A percentile compares a stretch with the other conserved stretches of the same genome.
Evolutionary conservation across 2,113 vertebrate species (phyloP).

Genomic region (Menura novaehollandiae): DNA sequence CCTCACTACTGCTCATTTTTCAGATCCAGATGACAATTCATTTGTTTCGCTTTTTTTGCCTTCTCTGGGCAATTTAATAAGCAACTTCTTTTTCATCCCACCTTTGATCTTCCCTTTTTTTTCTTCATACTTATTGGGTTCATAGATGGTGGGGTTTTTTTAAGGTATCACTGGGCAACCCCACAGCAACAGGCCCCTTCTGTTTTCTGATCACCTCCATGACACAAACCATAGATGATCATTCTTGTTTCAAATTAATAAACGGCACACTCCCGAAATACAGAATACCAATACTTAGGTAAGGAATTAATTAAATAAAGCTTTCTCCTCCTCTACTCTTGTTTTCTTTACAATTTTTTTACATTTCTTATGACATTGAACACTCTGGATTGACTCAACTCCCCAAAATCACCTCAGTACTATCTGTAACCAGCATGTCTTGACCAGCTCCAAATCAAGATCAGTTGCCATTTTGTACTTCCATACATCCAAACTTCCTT

Average conservation of each 20-base stretch:
- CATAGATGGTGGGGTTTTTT: neutral
- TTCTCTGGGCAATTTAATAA: neutral
- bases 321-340: neutral
- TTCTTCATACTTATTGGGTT: neutral
- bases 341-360: neutral
- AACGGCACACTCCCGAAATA: neutral
- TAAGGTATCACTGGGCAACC: neutral
- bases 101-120: neutral
- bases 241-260: neutral
- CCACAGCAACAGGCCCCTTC: neutral
- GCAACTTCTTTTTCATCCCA: neutral
- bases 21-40: neutral
- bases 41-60: neutral
- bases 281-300: neutral
- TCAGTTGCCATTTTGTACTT: neutral
- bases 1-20: neutral
- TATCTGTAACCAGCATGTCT: neutral
- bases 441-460: neutral
- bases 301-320: neutral
- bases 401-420: neutral
- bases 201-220: neutral
- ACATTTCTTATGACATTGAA: neutral
- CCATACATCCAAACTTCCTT: neutral
- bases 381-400: neutral
- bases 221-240: neutral